Conservation (phyloP, 2,888 invertebrate genomes). For the Drosophila siamana region DNA sequence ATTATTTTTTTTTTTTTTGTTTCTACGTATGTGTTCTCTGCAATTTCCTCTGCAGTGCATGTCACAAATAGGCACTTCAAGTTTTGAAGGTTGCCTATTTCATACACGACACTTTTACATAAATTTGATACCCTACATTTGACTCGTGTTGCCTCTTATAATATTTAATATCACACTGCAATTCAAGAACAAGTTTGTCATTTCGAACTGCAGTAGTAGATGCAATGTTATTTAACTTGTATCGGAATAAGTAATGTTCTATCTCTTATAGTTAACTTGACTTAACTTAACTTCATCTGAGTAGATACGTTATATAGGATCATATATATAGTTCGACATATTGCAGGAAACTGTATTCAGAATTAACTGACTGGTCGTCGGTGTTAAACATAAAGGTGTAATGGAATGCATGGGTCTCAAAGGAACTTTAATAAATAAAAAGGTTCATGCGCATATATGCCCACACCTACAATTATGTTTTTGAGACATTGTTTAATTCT, state of each 20-base stretch:
- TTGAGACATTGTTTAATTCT: constrained; percentile 77
- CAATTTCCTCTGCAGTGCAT: constrained; percentile 51
- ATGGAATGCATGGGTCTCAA: constrained; percentile 23
- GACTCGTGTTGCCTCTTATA: constrained; percentile 15
- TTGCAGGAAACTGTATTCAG: too few relatives aligned
- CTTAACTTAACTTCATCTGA: too few relatives aligned
- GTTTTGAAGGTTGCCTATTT: constrained; percentile 21
- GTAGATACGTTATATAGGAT: too few relatives aligned
- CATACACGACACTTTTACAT: constrained; percentile 66
- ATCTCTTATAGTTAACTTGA: too few relatives aligned
- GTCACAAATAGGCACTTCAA: constrained; percentile 72
- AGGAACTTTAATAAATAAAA: constrained; percentile 58
- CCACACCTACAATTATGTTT: constrained; percentile 8
- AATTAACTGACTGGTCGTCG: not conserved
- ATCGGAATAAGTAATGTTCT: too few relatives aligned
- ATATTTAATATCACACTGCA: constrained; percentile 14
- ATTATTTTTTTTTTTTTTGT: too few relatives aligned
- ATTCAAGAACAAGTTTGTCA: not conserved
- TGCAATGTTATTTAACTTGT: too few relatives aligned
- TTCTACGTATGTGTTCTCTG: too few relatives aligned
- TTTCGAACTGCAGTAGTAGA: too few relatives aligned
- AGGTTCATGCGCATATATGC: constrained; percentile 11
- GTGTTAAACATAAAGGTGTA: constrained; percentile 16
- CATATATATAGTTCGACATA: too few relatives aligned
- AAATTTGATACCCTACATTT: constrained; percentile 48